Percentiles rank a stretch among this genome's conserved stretches.
Evolutionary conservation across 2,888 invertebrate species (phyloP).

Genomic region (Thecophora atra): DNA sequence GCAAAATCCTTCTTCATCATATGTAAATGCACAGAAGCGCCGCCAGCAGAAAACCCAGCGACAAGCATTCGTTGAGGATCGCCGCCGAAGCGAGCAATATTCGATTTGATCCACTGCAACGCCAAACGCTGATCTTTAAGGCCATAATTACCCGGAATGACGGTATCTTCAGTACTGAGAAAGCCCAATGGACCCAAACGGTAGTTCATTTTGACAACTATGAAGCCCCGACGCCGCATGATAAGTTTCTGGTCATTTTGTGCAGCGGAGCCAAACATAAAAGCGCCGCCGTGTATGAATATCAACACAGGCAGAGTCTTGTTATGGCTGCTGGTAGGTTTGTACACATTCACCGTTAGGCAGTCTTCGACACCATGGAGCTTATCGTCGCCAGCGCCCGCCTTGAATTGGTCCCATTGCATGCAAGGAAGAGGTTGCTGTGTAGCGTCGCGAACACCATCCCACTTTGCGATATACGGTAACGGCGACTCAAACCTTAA

Average conservation of each 20-base stretch:
- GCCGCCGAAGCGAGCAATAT: slow-evolving; percentile 77
- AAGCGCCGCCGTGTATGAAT: slow-evolving; percentile 76
- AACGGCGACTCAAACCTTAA: slow-evolving; percentile 69
- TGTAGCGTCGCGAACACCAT: slow-evolving; percentile 67
- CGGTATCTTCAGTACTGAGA: slow-evolving; percentile 76
- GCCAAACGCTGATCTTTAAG: slow-evolving; percentile 79
- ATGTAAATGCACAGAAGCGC: slow-evolving; percentile 79
- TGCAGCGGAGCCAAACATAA: slow-evolving; percentile 71
- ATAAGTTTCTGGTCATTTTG: slow-evolving; percentile 70
- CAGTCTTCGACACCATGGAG: slow-evolving; percentile 74
- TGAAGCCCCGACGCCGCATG: slow-evolving; percentile 71
- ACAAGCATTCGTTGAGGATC: slow-evolving; percentile 76
- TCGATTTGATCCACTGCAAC: slow-evolving; percentile 75
- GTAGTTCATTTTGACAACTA: slow-evolving; percentile 77
- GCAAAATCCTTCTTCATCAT: slow-evolving; percentile 69
- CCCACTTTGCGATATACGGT: slow-evolving; percentile 51
- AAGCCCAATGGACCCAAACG: slow-evolving; percentile 80
- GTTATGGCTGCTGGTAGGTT: slow-evolving; percentile 63
- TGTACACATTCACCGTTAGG: slow-evolving; percentile 73
- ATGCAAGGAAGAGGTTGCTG: slow-evolving; percentile 70
- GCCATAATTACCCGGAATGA: slow-evolving; percentile 77
- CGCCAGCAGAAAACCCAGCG: slow-evolving; percentile 78
- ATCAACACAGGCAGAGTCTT: slow-evolving; percentile 70
- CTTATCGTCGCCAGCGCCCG: slow-evolving; percentile 46
- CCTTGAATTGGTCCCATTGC: slow-evolving; percentile 70